Conservation (phyloP, 2,888 invertebrate species). For the Pseudanteris insignis region DNA sequence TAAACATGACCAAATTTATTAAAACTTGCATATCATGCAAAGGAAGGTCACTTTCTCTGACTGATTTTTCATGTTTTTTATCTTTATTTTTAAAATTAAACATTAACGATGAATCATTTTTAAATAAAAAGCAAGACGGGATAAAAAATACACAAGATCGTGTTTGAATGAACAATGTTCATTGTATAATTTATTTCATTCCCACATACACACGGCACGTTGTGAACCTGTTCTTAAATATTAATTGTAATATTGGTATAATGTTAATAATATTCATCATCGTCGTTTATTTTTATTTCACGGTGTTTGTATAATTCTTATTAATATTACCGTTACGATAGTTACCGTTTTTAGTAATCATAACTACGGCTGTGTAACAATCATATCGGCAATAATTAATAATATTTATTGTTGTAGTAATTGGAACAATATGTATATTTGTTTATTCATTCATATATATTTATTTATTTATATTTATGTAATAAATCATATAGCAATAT, state of each 20-base stretch:
- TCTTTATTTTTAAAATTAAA: too few species aligned
- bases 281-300: conserved; percentile 43
- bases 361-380: conserved; percentile 48
- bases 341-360: conserved; percentile 44
- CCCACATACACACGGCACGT: conserved; percentile 91
- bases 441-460: conserved; percentile 56
- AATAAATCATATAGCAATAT: conserved; percentile 65
- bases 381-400: conserved; percentile 49
- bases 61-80: too few species aligned
- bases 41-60: too few species aligned
- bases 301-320: conserved; percentile 44
- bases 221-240: conserved; percentile 88
- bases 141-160: conserved; percentile 29
- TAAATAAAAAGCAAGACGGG: conserved; percentile 6
- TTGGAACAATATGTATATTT: conserved; percentile 59
- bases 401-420: conserved; percentile 57
- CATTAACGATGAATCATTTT: too few species aligned
- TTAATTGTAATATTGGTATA: conserved; percentile 66
- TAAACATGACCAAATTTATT: too few species aligned
- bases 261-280: conserved; percentile 60
- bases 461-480: conserved; percentile 53
- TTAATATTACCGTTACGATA: conserved; percentile 47
- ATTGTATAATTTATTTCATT: conserved; percentile 82
- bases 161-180: conserved; percentile 85
- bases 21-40: too few species aligned